These are phyloP conservation scores for Poecilia latipinna DNA, from an alignment of 2,113 vertebrate genomes.

Conservation along the genomic window DNA sequence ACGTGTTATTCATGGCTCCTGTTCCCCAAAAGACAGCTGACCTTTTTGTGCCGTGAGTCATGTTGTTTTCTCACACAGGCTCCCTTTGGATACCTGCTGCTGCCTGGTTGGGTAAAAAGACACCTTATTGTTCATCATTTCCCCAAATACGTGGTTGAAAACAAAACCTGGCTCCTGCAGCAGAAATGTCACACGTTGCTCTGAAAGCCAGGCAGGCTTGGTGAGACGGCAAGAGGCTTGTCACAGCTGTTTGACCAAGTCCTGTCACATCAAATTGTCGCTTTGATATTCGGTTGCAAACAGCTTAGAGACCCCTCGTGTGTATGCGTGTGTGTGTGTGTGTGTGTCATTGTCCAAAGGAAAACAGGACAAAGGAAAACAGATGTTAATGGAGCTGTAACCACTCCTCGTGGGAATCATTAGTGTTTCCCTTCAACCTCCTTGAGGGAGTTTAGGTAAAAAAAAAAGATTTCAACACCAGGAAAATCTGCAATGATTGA, in stretches of 20 bases:
- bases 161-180: slow-evolving; percentile 25
- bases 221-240: slow-evolving; percentile 26
- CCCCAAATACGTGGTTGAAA: slow-evolving; percentile 22
- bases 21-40: slow-evolving; percentile 49
- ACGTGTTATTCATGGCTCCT: slow-evolving; percentile 25
- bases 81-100: slow-evolving; percentile 45
- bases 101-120: slow-evolving; percentile 51
- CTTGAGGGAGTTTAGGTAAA: slow-evolving; percentile 7
- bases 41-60: slow-evolving; percentile 50
- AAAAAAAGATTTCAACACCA: slow-evolving; percentile 7
- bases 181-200: slow-evolving; percentile 48
- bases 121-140: slow-evolving; percentile 42
- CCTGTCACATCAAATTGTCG: slow-evolving; percentile 23
- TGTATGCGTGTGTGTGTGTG: neutral
- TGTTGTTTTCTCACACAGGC: slow-evolving; percentile 37
- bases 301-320: slow-evolving; percentile 8
- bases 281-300: slow-evolving; percentile 11
- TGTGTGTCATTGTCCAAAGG: neutral
- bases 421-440: neutral
- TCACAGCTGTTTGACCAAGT: slow-evolving; percentile 7
- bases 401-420: slow-evolving; percentile 44
- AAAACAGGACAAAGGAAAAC: slow-evolving; percentile 12
- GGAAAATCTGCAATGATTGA: slow-evolving; percentile 5
- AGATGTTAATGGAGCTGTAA: slow-evolving; percentile 22
- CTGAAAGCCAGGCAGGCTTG: slow-evolving; percentile 21